These are phyloP conservation scores for Manis pentadactyla DNA, from an alignment of 2,797 vertebrate species.

Conservation along the genomic window DNA sequence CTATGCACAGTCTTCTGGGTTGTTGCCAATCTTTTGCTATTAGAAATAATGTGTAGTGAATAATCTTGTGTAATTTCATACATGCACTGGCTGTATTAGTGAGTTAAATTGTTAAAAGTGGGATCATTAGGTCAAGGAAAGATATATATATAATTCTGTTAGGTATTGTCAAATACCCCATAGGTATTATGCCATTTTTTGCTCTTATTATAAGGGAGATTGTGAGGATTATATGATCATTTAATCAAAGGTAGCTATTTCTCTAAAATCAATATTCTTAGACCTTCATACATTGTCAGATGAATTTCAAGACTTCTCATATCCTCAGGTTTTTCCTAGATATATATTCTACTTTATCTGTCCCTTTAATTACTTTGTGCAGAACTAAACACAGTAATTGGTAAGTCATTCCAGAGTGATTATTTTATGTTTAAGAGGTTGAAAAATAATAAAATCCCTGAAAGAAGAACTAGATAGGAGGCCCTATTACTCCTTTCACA, in stretches of 20 bases:
- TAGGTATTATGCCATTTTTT: neutral
- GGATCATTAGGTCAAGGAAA: neutral
- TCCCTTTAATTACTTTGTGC: neutral
- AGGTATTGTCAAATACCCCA: neutral
- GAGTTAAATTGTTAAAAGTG: neutral
- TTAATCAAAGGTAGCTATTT: neutral
- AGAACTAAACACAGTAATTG: neutral
- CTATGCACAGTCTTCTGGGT: neutral
- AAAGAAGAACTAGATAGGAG: neutral
- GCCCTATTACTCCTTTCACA: neutral
- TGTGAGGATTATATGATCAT: neutral
- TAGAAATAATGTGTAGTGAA: slow-evolving; percentile 3
- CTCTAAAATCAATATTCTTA: neutral
- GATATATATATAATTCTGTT: neutral
- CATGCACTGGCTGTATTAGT: neutral
- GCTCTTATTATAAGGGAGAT: neutral
- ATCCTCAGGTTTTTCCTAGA: neutral
- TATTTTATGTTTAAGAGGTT: neutral
- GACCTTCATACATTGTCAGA: neutral
- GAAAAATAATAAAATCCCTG: neutral
- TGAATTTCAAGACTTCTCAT: slow-evolving; percentile 31
- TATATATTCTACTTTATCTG: neutral
- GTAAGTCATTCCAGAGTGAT: neutral
- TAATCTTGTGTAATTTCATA: neutral
- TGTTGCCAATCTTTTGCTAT: slow-evolving; percentile 24